Evolutionary conservation across 2,113 vertebrate species (phyloP), one percentile per base, ranked within the genome.

Genomic region (Cranoglanis bouderius): DNA sequence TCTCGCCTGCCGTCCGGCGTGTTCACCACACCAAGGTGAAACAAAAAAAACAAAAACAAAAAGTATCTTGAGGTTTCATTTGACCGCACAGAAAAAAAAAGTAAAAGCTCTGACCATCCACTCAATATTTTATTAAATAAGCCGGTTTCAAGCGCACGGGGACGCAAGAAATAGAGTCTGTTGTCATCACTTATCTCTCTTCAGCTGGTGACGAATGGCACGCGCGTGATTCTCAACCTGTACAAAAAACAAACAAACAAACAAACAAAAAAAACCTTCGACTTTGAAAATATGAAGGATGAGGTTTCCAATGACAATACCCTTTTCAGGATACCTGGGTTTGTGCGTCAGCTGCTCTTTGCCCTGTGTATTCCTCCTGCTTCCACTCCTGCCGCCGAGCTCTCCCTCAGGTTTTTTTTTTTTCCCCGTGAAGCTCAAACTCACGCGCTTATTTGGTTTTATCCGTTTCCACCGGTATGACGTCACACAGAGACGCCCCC

Each of bases 381-480:
- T 75, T 77, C 85, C 84, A 82, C 51, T 59, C 77, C 70, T 82
- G 46, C 84, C 12, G 72, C 82, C 75, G 55, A 21, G 59, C 77
- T 78, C 87, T 85, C 80, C 82, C 86, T 82, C 90, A 40, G 77
- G 90, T 81, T 92, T 90, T 91, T 93, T 81, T 29, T 59, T 26
- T 59, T n/a, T 61, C 21, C 18, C 59, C 43, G 91, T 88, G 51
- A 87, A 91, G 88, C 88, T 93, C 88, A 92, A 93, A 93, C 91
- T 89, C 86, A 87, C 90, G 91, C 92, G 92, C 92, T 91, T 93
- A 93, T 92, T 90, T 55, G 70, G 85, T 89, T 94, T 93, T 92
- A 93, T 94, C 90, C 92, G 91, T 92, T 93, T 93, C 91, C 93
- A 92, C 90, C 92, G 92, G 90, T 88, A 91, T 95, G 93, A 95